Conservation (phyloP, 2,797 vertebrate species). For the Setipinna tenuifilis region DNA sequence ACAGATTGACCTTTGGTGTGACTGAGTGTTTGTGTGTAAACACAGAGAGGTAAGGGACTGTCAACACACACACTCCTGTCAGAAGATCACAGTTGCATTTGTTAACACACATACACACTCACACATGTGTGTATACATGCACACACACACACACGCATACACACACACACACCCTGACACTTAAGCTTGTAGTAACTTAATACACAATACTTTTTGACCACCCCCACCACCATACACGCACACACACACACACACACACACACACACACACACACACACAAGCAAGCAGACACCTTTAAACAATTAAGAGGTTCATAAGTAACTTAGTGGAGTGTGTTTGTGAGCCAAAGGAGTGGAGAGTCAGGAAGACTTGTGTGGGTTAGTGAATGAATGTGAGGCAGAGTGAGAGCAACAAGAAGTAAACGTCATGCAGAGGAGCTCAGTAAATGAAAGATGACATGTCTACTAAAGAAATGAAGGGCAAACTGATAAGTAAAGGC, state of each 20-base stretch:
- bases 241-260: too few relatives aligned
- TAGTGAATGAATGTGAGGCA: background rate
- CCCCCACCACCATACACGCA: too few relatives aligned
- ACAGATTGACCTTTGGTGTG: constrained; percentile 70
- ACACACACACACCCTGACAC: too few relatives aligned
- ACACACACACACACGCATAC: too few relatives aligned
- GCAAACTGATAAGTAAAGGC: too few relatives aligned
- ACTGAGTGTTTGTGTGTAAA: constrained; percentile 70
- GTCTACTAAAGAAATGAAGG: background rate
- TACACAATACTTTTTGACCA: too few relatives aligned
- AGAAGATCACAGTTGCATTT: constrained; percentile 45
- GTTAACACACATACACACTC: background rate
- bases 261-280: too few relatives aligned
- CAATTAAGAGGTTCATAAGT: background rate
- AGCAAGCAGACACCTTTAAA: background rate
- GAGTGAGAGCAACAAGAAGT: background rate
- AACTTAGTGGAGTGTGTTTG: background rate
- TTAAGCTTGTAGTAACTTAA: too few relatives aligned
- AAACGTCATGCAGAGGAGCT: background rate
- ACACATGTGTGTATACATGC: background rate
- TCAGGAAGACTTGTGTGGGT: background rate
- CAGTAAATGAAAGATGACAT: background rate
- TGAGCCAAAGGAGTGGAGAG: constrained; percentile 4
- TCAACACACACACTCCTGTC: constrained; percentile 62
- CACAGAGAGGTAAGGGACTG: constrained; percentile 60